Evolutionary conservation across 35 echinoderm and acorn worm species (phyloP).

Genomic region (Eucidaris tribuloides): DNA sequence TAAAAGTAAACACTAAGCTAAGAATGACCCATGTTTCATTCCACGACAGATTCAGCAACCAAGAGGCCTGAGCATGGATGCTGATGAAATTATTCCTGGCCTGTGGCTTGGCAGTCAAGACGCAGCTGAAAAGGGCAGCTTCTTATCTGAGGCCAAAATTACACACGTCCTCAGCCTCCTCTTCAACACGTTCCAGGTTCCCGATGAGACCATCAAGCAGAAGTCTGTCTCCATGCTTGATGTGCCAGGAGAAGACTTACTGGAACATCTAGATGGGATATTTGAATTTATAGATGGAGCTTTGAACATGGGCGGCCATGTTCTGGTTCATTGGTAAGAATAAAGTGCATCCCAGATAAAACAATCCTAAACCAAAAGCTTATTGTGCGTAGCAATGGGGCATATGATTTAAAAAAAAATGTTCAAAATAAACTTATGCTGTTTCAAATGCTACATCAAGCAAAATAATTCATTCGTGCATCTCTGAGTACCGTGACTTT

Average conservation of each 20-base stretch:
- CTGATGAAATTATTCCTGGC: constrained; percentile 5
- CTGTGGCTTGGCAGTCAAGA: neutral
- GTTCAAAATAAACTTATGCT: too few relatives aligned
- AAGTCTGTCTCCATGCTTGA: neutral
- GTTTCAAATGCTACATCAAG: too few relatives aligned
- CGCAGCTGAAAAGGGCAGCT: neutral
- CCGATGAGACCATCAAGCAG: neutral
- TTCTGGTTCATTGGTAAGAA: constrained; percentile 11
- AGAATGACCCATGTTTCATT: too few relatives aligned
- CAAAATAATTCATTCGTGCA: too few relatives aligned
- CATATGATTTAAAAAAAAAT: too few relatives aligned
- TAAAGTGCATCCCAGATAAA: too few relatives aligned
- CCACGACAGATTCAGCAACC: too few relatives aligned
- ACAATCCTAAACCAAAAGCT: too few relatives aligned
- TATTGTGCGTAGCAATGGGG: too few relatives aligned
- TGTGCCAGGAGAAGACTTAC: neutral
- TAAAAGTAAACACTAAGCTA: too few relatives aligned
- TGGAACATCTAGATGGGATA: neutral
- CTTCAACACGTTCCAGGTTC: neutral
- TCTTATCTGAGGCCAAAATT: neutral
- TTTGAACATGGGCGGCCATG: neutral
- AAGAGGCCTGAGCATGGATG: too few relatives aligned
- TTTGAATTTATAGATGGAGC: neutral
- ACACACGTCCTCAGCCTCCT: constrained; percentile 1
- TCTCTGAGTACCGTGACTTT: too few relatives aligned